Evolutionary conservation across 2,113 vertebrate species (phyloP), one percentile per base, ranked within the genome.

Genomic region (Sebastes fasciatus): DNA sequence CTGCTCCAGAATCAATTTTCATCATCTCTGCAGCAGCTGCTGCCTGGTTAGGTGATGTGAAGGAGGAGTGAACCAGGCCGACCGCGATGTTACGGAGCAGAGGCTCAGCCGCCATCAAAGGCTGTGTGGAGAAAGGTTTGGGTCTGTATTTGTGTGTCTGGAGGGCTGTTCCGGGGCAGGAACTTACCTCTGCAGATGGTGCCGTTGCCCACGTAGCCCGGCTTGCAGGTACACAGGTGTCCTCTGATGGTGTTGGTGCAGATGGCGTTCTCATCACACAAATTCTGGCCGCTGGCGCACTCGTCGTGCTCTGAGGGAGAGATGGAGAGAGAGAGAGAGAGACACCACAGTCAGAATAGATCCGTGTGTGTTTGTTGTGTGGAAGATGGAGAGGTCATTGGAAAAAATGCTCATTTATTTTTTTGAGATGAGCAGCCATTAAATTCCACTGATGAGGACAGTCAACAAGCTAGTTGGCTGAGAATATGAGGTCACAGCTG

Each of bases 221-320:
- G 98, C 83, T 97, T 98, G 94, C 98, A 99, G 94, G 97, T 99
- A 86, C 98, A 99, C 95, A 96, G 96, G 84, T 99, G 97, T 58
- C 98, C 97, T 83, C 95, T 93, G 90, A 99, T 94, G n/a, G 97
- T 97, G 92, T 99, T 99, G 55, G 97, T 98, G 88, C 98, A 99
- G 96, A 99, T 98, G 77, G 98, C 97, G 0, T 97, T 98, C 83
- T 95, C 92, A 43, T 99, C 97, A 79, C 98, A 99, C 83, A 84
- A 92, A 84, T 95, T 95, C 84, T 96, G 95, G 62, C 96, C 93
- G 0, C 92, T 95, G 84, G 96, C 94, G 72, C 98, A 99, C 79
- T 99, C 97, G 13, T 99, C 97, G 0, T 96, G 97, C 87, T 99
- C 98, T 99, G 85, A 21, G 74, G 76, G 42, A 72, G 85, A 63